A percentile compares a stretch with the other conserved stretches of the same genome.
Evolutionary conservation across 2,888 invertebrate species (phyloP).

Genomic region (Thereva nobilitata): DNA sequence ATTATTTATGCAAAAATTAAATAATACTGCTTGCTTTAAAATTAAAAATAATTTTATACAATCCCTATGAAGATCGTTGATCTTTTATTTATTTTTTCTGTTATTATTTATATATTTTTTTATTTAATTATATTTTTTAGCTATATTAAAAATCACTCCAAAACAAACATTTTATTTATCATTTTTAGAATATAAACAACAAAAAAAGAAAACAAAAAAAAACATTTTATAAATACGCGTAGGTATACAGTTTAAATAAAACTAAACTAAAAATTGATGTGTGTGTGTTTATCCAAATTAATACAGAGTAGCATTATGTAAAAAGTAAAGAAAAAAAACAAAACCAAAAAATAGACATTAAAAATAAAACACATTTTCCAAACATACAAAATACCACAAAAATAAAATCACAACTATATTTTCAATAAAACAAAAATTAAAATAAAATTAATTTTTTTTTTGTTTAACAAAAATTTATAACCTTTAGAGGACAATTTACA

Average conservation of each 20-base stretch:
- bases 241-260: not conserved
- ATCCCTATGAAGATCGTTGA: conserved; percentile 29
- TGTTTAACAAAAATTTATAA: too few relatives aligned
- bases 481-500: too few relatives aligned
- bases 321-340: not conserved
- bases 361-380: conserved; percentile 7
- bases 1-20: too few relatives aligned
- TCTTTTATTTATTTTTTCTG: not conserved
- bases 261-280: conserved; percentile 5
- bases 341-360: not conserved
- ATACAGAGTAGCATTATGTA: conserved; percentile 14
- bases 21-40: conserved; percentile 20
- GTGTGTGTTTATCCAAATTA: conserved; percentile 14
- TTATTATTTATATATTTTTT: not conserved
- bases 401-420: too few relatives aligned
- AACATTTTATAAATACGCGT: too few relatives aligned
- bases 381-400: too few relatives aligned
- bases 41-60: conserved; percentile 1
- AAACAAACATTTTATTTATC: not conserved
- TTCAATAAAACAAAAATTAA: too few relatives aligned
- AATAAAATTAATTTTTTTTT: too few relatives aligned
- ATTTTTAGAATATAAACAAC: too few relatives aligned
- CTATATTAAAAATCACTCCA: conserved; percentile 8
- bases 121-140: not conserved
- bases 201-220: too few relatives aligned